Evolutionary conservation across 2,888 invertebrate genomes (phyloP), one percentile per base, ranked within the genome.

Genomic region (Drosophila siamana): DNA sequence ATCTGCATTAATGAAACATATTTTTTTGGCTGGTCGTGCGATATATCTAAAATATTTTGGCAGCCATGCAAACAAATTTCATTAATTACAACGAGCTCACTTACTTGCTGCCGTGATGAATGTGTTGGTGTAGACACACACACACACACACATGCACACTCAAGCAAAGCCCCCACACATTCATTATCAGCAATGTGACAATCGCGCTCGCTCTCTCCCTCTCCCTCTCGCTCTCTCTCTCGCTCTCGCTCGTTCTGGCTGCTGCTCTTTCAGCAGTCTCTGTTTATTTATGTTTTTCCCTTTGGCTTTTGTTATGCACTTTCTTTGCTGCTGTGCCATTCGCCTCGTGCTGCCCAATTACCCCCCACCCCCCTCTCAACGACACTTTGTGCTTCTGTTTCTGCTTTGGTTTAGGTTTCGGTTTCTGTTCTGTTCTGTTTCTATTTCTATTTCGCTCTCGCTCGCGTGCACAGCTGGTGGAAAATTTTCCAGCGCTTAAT

Each of bases 401-500:
- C 51, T 33, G 16, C 41, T 60, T 60, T 56, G 41, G 38, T 30
- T 50, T 47, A 26, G 51, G 41, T 51, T 60, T 60, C 44, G 48
- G 48, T 68, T 74, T 40, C 57, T 74, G 55, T 68, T 57, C 46
- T 16, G n/a, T n/a, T n/a, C n/a, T 55, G 24, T 38, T 46, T 57
- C 51, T 46, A 22, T 38, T 46, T 61, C 51, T 46, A 41, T 43
- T 56, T 38, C 57, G 44, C 30, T 59, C 60, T 65, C 40, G 54
- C 69, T 81, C 67, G 78, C 78, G 77, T 80, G 78, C 78, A 67
- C 75, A 80, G 67, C 80, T 86, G 69, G 74, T 88, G 88, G 88
- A 86, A 85, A 88, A 86, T 88, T 86, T 86, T 83, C 88, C 74
- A 85, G 57, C 59, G 69, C 69, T 78, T 75, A 69, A 74, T 72